Percentiles rank a stretch among this genome's conserved stretches.
phyloP scores from a whole-genome alignment of 2,113 vertebrate species.

The Phrynocephalus versicolor region DNA sequence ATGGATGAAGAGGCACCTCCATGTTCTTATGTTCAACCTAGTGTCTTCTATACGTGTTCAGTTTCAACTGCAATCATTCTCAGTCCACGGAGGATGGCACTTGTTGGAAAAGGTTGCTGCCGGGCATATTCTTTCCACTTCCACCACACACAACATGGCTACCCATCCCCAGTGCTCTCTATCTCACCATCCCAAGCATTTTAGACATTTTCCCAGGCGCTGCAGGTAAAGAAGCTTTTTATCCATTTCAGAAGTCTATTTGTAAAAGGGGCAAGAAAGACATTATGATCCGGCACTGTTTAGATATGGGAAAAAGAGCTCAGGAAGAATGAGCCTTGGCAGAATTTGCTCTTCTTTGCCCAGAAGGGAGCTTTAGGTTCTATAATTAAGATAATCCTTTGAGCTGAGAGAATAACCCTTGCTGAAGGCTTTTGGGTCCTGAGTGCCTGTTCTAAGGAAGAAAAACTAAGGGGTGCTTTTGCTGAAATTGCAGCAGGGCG shows the following conservation, averaged over 20 bases:
- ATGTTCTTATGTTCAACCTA: too few relatives aligned
- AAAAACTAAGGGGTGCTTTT: not conserved
- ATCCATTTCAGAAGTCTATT: not conserved
- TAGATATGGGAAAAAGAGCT: too few relatives aligned
- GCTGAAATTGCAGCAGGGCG: too few relatives aligned
- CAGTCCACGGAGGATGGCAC: not conserved
- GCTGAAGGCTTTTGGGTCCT: not conserved
- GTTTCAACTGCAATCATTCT: not conserved
- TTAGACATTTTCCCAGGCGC: not conserved
- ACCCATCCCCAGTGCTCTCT: not conserved
- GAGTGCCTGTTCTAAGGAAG: not conserved
- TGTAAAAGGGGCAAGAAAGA: not conserved
- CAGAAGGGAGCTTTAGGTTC: not conserved
- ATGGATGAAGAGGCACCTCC: not conserved
- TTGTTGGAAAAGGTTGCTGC: not conserved
- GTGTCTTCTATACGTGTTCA: not conserved
- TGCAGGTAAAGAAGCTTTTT: not conserved
- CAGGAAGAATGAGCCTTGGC: not conserved
- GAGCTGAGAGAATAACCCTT: not conserved
- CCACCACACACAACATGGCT: not conserved
- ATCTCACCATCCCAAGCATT: not conserved
- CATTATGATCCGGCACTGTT: not conserved
- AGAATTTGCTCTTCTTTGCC: not conserved
- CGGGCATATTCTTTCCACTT: not conserved
- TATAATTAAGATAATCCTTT: constrained; percentile 16